A percentile compares a stretch with the other conserved stretches of the same genome.
These are phyloP conservation scores for Aplochiton taeniatus DNA, from an alignment of 2,797 vertebrate species.

Conservation along the genomic window DNA sequence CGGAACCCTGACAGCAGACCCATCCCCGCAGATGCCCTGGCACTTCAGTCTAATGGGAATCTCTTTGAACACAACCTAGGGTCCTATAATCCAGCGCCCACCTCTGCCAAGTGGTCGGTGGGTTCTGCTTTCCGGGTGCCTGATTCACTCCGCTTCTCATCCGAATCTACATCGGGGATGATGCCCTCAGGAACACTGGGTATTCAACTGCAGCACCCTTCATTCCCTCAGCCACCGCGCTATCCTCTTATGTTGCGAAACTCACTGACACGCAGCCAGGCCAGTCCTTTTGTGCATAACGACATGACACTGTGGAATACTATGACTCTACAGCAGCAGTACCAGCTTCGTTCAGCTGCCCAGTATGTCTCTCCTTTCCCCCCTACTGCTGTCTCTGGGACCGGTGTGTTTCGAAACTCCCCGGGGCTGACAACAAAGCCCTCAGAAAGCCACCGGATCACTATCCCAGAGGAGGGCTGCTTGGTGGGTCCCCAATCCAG, in stretches of 20 bases:
- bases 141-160: constrained; percentile 86
- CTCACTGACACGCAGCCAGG: constrained; percentile 87
- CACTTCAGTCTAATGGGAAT: constrained; percentile 86
- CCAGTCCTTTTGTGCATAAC: constrained; percentile 88
- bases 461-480: constrained; percentile 85
- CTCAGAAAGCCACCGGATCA: constrained; percentile 84
- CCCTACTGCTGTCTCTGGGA: constrained; percentile 71
- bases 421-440: constrained; percentile 83
- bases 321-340: constrained; percentile 96
- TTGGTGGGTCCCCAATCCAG: constrained; percentile 85
- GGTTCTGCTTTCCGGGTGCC: constrained; percentile 96
- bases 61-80: constrained; percentile 89
- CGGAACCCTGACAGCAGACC: constrained; percentile 73
- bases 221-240: constrained; percentile 89
- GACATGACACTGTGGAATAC: constrained; percentile 97
- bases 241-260: constrained; percentile 94
- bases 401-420: constrained; percentile 85
- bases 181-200: constrained; percentile 81
- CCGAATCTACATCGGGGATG: constrained; percentile 76
- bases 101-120: constrained; percentile 95
- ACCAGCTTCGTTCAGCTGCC: constrained; percentile 87
- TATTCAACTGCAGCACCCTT: constrained; percentile 87
- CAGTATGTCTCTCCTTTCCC: constrained; percentile 93
- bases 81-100: constrained; percentile 89
- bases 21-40: constrained; percentile 74